Base-by-base conservation (phyloP, 2,888 invertebrate genomes). In the Drosophila siamana region DNA sequence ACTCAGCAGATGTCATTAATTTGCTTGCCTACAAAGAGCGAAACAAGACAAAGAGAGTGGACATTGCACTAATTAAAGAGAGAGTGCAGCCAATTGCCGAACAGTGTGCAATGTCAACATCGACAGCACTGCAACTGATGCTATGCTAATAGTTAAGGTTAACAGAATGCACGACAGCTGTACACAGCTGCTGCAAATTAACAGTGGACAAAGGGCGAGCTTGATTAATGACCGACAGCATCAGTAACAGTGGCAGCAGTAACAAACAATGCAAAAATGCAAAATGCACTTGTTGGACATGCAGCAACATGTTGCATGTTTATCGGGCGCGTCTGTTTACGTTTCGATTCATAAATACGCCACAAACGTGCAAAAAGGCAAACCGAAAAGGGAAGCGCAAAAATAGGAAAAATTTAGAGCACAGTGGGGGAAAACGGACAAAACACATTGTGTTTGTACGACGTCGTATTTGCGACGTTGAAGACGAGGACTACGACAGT, bases 251-350 rank as follows among this genome's bases (percentile, higher is more conserved):
- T n/a, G n/a, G 7, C 36, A 36, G n/a, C 9, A 44, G 38, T 22
- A n/a, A 33, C 26, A 26, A 26, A 26, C 1, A 52, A 24, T n/a
- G 7, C 26, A 67, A 6, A 68, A 33, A 28, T 28, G 19, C 52
- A 9, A 64, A 65, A 38, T 72, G 72, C 78, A 77, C 78, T 72
- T 77, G 74, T 77, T 71, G 77, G 72, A 19, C 71, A 54, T 40
- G 52, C 52, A 13, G 26, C 46, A 59, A 70, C 70, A 46, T 56
- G 71, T 59, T 70, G 61, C 51, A 40, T 30, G n/a, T 6, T 40
- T 33, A 33, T 33, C 33, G 57, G 67, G 57, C 56, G 41, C 44
- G 47, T 70, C 66, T 74, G 78, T 72, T 72, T 72, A 63, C 73
- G 28, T 77, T 77, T 69, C 43, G 52, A 54, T 54, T 44, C 60